Conservation (phyloP, 2,113 vertebrate species). For the Struthio camelus region DNA sequence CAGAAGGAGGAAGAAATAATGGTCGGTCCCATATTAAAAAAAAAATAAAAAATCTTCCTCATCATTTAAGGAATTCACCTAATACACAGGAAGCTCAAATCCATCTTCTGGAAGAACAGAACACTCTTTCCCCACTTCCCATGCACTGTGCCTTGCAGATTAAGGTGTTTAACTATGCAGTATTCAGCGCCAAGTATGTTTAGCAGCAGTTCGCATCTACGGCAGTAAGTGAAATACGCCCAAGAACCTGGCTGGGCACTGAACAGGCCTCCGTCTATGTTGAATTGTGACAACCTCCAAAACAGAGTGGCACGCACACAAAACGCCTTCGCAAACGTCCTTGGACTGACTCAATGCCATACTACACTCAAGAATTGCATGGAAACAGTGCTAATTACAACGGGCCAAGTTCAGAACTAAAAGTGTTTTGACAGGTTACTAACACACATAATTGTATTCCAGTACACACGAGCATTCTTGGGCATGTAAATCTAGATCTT, state of each 20-base stretch:
- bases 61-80: neutral
- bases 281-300: neutral
- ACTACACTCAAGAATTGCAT: neutral
- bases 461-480: neutral
- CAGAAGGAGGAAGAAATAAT: neutral
- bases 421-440: neutral
- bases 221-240: too few species aligned
- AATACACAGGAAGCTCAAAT: neutral
- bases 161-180: neutral
- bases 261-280: neutral
- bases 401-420: neutral
- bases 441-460: neutral
- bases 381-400: neutral
- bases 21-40: neutral
- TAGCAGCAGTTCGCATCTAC: neutral
- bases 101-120: neutral
- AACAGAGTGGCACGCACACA: neutral
- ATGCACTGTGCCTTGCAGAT: neutral
- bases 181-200: neutral
- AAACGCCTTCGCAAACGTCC: too few species aligned
- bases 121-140: rapidly evolving
- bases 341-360: neutral
- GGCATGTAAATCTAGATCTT: neutral
- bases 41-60: neutral
- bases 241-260: too few species aligned